These are phyloP conservation scores for Rhimphoctona megacephalus DNA, from an alignment of 2,888 invertebrate species.

Conservation along the genomic window DNA sequence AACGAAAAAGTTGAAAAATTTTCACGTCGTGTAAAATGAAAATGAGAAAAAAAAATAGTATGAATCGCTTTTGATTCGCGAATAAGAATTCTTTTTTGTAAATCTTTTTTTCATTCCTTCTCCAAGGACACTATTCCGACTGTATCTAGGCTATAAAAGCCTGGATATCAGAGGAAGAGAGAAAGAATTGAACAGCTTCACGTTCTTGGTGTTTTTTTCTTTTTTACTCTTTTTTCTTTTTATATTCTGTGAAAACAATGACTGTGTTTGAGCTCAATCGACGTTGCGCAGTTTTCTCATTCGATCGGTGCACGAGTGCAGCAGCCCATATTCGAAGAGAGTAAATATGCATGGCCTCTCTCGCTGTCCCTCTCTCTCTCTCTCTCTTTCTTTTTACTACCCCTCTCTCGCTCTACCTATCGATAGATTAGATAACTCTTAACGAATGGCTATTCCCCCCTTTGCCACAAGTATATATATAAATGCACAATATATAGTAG, in stretches of 20 bases:
- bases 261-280: constrained; percentile 54
- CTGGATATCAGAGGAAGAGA: constrained; percentile 5
- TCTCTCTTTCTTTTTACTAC: neutral
- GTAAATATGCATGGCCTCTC: constrained; percentile 62
- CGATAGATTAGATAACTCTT: constrained; percentile 65
- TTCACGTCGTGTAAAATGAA: neutral
- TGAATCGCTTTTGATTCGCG: neutral
- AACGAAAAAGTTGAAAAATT: neutral
- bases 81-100: constrained; percentile 16
- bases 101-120: neutral
- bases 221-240: neutral
- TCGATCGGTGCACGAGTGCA: constrained; percentile 58
- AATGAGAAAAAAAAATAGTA: neutral
- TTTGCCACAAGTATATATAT: constrained; percentile 25
- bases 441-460: constrained; percentile 59
- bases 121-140: constrained; percentile 5
- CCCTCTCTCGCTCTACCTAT: constrained; percentile 49
- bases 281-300: constrained; percentile 62
- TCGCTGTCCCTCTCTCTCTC: constrained; percentile 32
- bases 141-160: neutral
- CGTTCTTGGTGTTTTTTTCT: neutral
- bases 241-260: constrained; percentile 60
- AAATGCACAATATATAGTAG: constrained; percentile 48
- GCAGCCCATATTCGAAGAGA: constrained; percentile 59
- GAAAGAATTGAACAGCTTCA: constrained; percentile 36